Conservation (phyloP, 2,888 invertebrate species). For the Endotricha flammealis region DNA sequence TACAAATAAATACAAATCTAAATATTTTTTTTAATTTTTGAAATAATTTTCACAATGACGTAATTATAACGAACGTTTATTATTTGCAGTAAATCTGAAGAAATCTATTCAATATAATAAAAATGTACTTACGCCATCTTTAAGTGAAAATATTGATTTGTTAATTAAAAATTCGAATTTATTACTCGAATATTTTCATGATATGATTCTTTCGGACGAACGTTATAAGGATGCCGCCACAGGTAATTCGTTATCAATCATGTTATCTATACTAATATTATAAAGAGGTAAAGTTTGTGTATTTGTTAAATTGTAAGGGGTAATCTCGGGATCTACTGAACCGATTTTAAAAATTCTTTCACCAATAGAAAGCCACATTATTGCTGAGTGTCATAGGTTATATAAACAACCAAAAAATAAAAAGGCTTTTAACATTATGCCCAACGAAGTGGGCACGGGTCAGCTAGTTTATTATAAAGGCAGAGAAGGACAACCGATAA, state of each 20-base stretch:
- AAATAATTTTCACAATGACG: not conserved
- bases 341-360: no score
- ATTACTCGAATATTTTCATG: conserved; percentile 20
- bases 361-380: no score
- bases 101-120: conserved; percentile 14
- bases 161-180: conserved; percentile 21
- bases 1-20: no score
- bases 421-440: no score
- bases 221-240: no score
- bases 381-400: no score
- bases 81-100: conserved; percentile 38
- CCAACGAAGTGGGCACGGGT: no score
- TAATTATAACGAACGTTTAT: conserved; percentile 1
- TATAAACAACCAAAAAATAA: no score
- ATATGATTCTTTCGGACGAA: conserved; percentile 14
- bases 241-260: no score
- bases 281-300: conserved; percentile 16
- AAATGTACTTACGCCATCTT: conserved; percentile 10
- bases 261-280: conserved; percentile 4
- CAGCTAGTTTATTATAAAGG: not conserved
- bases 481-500: no score
- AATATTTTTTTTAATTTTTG: not conserved
- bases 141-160: conserved; percentile 14
- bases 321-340: no score
- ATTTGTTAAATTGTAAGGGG: no score